Base-by-base conservation (phyloP, 2,797 vertebrate genomes). In the Cossypha caffra region DNA sequence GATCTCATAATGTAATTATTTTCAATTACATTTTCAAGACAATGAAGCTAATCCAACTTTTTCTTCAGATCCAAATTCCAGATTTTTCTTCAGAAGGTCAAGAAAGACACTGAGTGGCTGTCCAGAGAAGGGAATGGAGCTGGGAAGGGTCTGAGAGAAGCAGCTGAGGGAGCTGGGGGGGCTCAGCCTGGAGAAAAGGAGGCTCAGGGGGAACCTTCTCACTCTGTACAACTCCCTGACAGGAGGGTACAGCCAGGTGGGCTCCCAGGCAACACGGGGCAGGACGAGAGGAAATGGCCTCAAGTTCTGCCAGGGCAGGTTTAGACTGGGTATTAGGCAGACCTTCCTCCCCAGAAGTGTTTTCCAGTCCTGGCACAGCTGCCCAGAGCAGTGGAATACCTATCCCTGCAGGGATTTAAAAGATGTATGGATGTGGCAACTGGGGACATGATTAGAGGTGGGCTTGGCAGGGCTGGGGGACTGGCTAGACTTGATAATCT, bases 271-370 rank as follows among this genome's bases (percentile, higher is more conserved):
- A 52, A 40, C 37, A 62, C 57, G 35, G 0, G 5, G 54, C 3
- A 43, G 25, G 35, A 74, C 0, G 0, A 37, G 35, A 42, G 7
- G 16, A 19, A 87, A 66, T 0, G 1, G n/a, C 17, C 23, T 71
- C 52, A 66, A 12, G n/a, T 19, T 75, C 42, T 4, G 3, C 24
- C 33, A 66, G 37, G 26, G 33, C 8, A 55, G 11, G 12, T 45
- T 57, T 31, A 50, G 16, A 10, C 3, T 21, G 45, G 37, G 13
- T n/a, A 66, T 25, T 2, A 26, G 16, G 21, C 26, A 77, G 26
- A 57, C 14, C 23, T 43, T 38, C n/a, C 13, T 18, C n/a, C 9
- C 17, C 2, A 7, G 0, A 31, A 66, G 28, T 5, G 24, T 31
- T 37, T 12, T 57, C 31, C 42, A 28, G 48, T 26, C 29, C 1